Evolutionary conservation across 2,797 vertebrate genomes (phyloP), one percentile per base, ranked within the genome.

Genomic region (Nyctalus aviator): DNA sequence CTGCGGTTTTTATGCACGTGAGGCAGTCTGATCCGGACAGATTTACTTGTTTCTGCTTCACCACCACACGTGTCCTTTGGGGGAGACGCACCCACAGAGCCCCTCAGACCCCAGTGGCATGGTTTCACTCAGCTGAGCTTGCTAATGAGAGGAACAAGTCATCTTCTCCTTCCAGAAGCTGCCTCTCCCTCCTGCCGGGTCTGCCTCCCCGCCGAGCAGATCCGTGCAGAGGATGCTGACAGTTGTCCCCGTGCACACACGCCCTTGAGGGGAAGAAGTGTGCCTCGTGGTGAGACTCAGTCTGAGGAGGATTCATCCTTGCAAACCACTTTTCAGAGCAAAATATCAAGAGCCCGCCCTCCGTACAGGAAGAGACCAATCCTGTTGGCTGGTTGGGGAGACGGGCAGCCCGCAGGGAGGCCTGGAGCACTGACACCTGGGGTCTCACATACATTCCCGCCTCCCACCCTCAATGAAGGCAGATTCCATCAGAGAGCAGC

Each of bases 131-230:
- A 68, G 71, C 5, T 93, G 78, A 82, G 72, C 92, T 84, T 76
- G 53, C 84, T 96, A 94, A 97, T 91, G 83, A 84, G 86, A 77
- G 83, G 91, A 92, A 91, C 85, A 94, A 94, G 82, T 88, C 69
- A 72, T 64, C 35, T 55, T 76, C 53, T 79, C 6, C 48, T 69
- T 41, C 32, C 5, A 46, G 78, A 83, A 35, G 23, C 44, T 41
- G 10, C 66, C 8, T 59, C 93, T 89, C 78, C 37, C 72, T 66
- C 14, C 50, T 59, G 30, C 15, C 17, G 1, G 66, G 35, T 53
- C 35, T 83, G 44, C 6, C 18, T 68, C 59, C 71, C 57, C 53
- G 64, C 78, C 41, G 20, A 48, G 84, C 93, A 86, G 41, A 25
- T 0, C 68, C 27, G 35, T 57, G 25, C 85, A 64, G 68, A 2